Conservation (phyloP, 2,113 vertebrate species). For the Lucifuga dentata region DNA sequence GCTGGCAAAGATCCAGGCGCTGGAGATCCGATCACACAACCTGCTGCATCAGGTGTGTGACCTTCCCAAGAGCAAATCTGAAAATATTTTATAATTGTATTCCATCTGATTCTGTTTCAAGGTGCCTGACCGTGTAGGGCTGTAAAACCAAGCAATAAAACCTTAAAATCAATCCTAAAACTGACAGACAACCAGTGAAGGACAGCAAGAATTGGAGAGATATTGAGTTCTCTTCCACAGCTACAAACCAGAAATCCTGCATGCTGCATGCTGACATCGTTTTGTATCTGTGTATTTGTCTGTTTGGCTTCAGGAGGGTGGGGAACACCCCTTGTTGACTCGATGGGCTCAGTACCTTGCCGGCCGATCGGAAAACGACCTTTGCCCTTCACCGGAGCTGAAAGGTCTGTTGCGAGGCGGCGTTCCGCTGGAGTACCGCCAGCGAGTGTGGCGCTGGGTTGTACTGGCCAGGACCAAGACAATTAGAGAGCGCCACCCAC, state of each 20-base stretch:
- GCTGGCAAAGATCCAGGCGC: conserved; percentile 91
- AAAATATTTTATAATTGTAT: too few species aligned
- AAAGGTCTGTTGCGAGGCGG: conserved; percentile 89
- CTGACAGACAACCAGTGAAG: too few species aligned
- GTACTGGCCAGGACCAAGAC: conserved; percentile 75
- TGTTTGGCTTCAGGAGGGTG: conserved; percentile 69
- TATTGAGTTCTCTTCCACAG: too few species aligned
- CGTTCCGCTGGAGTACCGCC: conserved; percentile 87
- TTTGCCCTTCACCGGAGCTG: conserved; percentile 78
- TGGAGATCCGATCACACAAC: conserved; percentile 91
- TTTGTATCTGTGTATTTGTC: not conserved
- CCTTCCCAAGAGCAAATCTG: too few species aligned
- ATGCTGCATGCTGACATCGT: too few species aligned
- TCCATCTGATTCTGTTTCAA: too few species aligned
- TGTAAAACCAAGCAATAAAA: too few species aligned
- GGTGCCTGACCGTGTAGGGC: too few species aligned
- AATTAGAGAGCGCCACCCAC: conserved; percentile 64
- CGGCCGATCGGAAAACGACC: conserved; percentile 76
- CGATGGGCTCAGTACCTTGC: conserved; percentile 88
- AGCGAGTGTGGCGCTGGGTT: conserved; percentile 89
- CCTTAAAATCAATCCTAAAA: too few species aligned
- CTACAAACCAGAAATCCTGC: too few species aligned
- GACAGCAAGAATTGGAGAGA: too few species aligned
- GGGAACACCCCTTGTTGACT: conserved; percentile 82
- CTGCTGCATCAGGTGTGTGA: conserved; percentile 83